Percentiles rank a stretch among this genome's conserved stretches.
Conservation (phyloP, 2,113 vertebrate genomes). For the Loxodonta africana region DNA sequence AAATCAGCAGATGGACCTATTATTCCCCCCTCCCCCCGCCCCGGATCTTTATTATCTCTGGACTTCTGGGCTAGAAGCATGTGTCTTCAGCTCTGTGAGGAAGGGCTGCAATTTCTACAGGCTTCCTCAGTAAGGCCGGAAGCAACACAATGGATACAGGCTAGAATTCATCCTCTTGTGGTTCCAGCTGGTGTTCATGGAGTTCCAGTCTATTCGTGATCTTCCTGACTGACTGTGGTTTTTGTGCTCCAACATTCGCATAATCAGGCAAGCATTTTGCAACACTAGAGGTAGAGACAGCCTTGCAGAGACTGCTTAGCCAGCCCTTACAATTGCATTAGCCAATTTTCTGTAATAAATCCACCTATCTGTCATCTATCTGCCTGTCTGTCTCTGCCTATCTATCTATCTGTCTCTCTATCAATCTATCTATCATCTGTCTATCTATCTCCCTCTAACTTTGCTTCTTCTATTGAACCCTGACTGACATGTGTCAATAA, state of each 20-base stretch:
- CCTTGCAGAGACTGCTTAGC: background rate
- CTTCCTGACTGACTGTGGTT: rapidly evolving
- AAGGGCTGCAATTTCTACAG: background rate
- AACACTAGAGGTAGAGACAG: background rate
- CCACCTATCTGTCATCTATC: too few species aligned
- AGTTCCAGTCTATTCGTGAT: background rate
- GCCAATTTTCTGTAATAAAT: background rate
- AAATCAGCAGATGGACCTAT: background rate
- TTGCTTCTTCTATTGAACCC: background rate
- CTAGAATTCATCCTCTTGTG: background rate
- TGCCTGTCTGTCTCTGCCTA: too few species aligned
- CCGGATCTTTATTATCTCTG: background rate
- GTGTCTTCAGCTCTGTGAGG: background rate
- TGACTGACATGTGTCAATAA: background rate
- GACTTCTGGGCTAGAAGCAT: background rate
- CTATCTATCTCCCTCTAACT: background rate
- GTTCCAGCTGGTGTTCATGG: background rate
- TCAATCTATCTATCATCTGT: too few species aligned
- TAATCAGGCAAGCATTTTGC: too few species aligned
- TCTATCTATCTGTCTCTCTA: too few species aligned
- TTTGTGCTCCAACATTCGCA: too few species aligned
- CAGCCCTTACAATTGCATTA: background rate
- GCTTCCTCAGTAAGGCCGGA: background rate
- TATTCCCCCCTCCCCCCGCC: background rate
- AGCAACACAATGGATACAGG: background rate